phyloP scores from a whole-genome alignment of 2,797 vertebrate genomes.

The Pteropus rufus region DNA sequence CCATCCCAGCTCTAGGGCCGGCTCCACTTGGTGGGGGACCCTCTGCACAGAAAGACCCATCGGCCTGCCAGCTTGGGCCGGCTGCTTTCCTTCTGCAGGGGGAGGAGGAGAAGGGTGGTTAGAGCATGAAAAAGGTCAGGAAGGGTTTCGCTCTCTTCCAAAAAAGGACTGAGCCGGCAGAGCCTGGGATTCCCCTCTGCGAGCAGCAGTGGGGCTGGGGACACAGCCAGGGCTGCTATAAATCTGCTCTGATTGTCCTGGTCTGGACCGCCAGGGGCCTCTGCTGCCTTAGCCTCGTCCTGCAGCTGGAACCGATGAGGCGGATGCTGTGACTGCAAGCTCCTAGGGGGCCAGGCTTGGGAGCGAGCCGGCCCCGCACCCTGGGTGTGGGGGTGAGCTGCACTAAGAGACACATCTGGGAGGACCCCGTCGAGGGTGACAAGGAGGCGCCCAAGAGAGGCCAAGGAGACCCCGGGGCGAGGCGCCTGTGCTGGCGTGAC shows the following conservation, averaged over 20 bases:
- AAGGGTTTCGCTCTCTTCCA: not conserved
- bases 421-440: not conserved
- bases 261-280: not conserved
- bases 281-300: not conserved
- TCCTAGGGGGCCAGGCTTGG: not conserved
- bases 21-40: not conserved
- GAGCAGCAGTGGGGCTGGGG: not conserved
- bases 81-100: not conserved
- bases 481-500: not conserved
- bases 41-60: not conserved
- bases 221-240: not conserved
- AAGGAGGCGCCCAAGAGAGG: not conserved
- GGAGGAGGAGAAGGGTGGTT: not conserved
- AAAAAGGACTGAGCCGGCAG: not conserved
- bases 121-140: not conserved
- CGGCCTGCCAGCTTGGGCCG: not conserved
- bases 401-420: not conserved
- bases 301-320: not conserved
- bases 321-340: not conserved
- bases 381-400: fast-evolving
- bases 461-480: not conserved
- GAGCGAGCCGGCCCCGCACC: not conserved
- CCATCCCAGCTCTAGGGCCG: too few relatives aligned
- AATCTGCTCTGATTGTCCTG: too few relatives aligned
- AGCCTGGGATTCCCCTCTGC: not conserved